Evolutionary conservation across 2,797 vertebrate species (phyloP), one percentile per base, ranked within the genome.

Genomic region (Odontamblyopus lacepedii): DNA sequence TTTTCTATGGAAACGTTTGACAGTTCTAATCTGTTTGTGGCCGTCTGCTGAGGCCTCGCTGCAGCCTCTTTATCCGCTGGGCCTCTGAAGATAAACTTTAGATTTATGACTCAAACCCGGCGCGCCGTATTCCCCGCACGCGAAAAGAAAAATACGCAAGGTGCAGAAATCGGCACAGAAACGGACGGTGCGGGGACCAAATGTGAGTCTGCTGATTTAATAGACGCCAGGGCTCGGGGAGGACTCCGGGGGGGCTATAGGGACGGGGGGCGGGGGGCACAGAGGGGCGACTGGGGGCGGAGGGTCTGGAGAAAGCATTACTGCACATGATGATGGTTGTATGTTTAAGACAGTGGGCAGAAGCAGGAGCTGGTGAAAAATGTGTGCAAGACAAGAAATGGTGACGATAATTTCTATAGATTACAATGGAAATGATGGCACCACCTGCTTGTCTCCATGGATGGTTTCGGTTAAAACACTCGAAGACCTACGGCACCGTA

Each of bases 171-270:
- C 57, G 27, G 68, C 63, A 60, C 68, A 55, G 29, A 68, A 59
- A 71, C 41, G 2, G 67, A 26, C 11, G 67, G 13, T 60, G 69
- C 55, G 70, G 57, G 32, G 48, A 50, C 74, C 74, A 81, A 82
- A 81, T 71, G 72, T 29, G 64, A 57, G 70, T 74, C 67, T 65
- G 61, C 68, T 51, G 68, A 75, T 85, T 86, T 89, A 88, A 87
- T 86, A 83, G 75, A 82, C 79, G 79, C 75, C 65, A 18, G 73
- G 72, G 7, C 35, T 70, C 41, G 8, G 9, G 41, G 41, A 12
- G 38, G 38, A 41, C 38, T 9, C 38, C 8, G 38, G 8, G 11
- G 38, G 38, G 11, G 38, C 11, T 9, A 2, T 38, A 5, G 38
- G 23, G 23, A 23, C 23, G 23, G 23, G 23, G 23, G 23, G 23